A percentile compares a stretch with the other conserved stretches of the same genome.
Evolutionary conservation across 2,113 vertebrate genomes (phyloP).

Genomic region (Alexandromys fortis): DNA sequence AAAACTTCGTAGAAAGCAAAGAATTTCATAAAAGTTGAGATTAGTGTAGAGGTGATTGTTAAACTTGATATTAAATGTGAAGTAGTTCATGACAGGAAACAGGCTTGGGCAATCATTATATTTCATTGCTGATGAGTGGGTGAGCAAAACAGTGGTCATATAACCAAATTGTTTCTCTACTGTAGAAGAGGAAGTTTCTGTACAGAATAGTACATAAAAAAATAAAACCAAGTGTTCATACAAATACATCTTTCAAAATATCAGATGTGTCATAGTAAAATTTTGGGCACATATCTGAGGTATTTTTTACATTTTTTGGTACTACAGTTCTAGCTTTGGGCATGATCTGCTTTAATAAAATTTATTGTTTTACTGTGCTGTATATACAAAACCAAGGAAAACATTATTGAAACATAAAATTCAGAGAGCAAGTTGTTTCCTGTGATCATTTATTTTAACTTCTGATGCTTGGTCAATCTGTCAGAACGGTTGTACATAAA

Average conservation of each 20-base stretch:
- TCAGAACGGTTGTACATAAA: neutral
- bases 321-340: neutral
- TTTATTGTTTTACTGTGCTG: neutral
- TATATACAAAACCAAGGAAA: neutral
- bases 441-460: neutral
- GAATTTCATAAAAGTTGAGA: neutral
- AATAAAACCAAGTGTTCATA: constrained; percentile 10
- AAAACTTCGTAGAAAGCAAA: neutral
- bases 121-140: neutral
- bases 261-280: constrained; percentile 22
- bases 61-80: neutral
- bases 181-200: neutral
- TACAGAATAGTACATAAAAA: constrained; percentile 14
- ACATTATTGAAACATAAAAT: neutral
- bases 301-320: neutral
- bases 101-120: neutral
- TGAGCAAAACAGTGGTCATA: neutral
- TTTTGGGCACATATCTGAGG: neutral
- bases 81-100: neutral
- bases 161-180: neutral
- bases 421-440: neutral
- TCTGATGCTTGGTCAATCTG: neutral
- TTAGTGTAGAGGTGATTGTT: neutral
- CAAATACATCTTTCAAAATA: constrained; percentile 32
- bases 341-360: constrained; percentile 32